phyloP scores from a whole-genome alignment of 2,113 vertebrate genomes.

The Canis aureus region DNA sequence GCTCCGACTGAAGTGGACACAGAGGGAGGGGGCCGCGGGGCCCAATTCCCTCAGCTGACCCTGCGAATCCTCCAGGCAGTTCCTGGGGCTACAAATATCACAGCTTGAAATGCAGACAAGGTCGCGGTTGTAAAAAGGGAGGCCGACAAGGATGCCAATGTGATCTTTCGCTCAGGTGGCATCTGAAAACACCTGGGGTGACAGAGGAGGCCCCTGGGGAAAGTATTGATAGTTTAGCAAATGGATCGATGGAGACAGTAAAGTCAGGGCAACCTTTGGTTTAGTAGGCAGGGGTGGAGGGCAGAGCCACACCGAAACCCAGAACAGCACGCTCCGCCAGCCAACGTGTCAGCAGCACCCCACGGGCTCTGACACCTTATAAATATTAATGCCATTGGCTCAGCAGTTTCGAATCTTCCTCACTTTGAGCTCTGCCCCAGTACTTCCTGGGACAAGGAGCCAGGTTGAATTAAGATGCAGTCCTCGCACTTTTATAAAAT shows the following conservation, averaged over 20 bases:
- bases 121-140: background rate
- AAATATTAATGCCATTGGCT: slow-evolving; percentile 26
- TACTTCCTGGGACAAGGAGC: background rate
- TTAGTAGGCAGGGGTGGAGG: background rate
- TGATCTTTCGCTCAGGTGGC: background rate
- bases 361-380: background rate
- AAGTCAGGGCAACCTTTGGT: background rate
- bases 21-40: too few species aligned
- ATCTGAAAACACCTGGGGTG: background rate
- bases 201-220: background rate
- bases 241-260: rapidly evolving
- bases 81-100: background rate
- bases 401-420: slow-evolving; percentile 51
- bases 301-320: background rate
- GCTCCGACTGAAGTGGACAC: rapidly evolving
- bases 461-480: background rate
- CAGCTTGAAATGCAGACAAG: background rate
- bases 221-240: background rate
- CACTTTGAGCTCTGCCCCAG: background rate
- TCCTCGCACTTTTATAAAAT: background rate
- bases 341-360: background rate
- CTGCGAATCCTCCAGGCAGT: background rate
- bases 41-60: background rate
- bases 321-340: rapidly evolving
- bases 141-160: background rate